A percentile compares a stretch with the other conserved stretches of the same genome.
These are phyloP conservation scores for Ganaspis sp. DNA, from an alignment of 1,140 invertebrate genomes.

Conservation along the genomic window DNA sequence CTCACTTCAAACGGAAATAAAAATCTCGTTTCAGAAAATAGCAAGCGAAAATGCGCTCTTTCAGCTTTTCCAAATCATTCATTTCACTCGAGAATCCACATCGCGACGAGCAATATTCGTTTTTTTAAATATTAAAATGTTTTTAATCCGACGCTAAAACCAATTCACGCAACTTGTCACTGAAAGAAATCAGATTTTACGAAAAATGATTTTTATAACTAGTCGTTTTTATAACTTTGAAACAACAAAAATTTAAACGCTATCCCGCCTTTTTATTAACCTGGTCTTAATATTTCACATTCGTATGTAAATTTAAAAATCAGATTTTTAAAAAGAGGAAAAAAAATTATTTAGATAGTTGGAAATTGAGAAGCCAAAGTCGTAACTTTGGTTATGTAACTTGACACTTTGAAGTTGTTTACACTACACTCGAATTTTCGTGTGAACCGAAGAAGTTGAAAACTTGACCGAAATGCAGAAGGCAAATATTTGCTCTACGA, in stretches of 20 bases:
- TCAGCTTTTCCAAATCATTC: conserved; percentile 21
- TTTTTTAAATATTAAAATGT: not conserved
- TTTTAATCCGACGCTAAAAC: not conserved
- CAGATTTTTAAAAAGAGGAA: too few relatives aligned
- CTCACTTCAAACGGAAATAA: conserved; percentile 14
- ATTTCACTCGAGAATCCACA: not conserved
- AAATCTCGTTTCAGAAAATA: not conserved
- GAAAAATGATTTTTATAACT: too few relatives aligned
- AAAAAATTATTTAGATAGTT: not conserved
- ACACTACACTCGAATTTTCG: not conserved
- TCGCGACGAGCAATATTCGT: conserved; percentile 4
- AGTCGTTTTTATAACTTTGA: too few relatives aligned
- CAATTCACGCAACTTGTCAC: too few relatives aligned
- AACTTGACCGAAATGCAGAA: too few relatives aligned
- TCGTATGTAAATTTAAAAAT: too few relatives aligned
- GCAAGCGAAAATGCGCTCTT: not conserved
- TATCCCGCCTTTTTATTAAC: too few relatives aligned
- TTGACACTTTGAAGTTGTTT: conserved; percentile 13
- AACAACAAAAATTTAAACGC: too few relatives aligned
- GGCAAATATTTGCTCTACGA: too few relatives aligned
- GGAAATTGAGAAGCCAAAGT: not conserved
- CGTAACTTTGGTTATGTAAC: conserved; percentile 7
- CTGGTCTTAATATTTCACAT: too few relatives aligned
- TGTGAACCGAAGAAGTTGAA: not conserved
- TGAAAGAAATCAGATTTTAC: not conserved